A percentile compares a stretch with the other conserved stretches of the same genome.
Evolutionary conservation across 2,888 invertebrate genomes (phyloP).

Genomic region (Torymus aiolomorphi): DNA sequence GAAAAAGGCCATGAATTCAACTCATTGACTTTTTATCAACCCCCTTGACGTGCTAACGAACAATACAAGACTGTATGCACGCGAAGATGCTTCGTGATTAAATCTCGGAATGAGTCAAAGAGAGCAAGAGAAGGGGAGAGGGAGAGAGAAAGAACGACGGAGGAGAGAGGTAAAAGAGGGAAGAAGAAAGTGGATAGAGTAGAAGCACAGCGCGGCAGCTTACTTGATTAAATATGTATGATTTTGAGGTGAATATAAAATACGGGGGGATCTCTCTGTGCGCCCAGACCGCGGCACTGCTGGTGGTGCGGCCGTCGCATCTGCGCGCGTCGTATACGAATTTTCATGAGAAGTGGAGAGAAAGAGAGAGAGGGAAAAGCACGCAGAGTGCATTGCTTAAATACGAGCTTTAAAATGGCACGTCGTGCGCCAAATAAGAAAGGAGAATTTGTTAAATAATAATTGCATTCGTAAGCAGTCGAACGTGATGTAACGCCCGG

Average conservation of each 20-base stretch:
- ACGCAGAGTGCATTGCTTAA: too few relatives aligned
- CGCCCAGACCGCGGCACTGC: too few relatives aligned
- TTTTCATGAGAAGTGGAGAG: constrained; percentile 63
- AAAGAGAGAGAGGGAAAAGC: constrained; percentile 4
- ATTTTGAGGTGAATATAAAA: constrained; percentile 72
- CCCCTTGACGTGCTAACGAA: neutral
- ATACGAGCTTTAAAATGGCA: too few relatives aligned
- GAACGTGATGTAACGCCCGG: too few relatives aligned
- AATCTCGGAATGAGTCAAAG: constrained; percentile 60
- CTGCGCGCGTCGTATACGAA: neutral
- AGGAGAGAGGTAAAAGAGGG: constrained; percentile 5
- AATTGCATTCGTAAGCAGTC: too few relatives aligned
- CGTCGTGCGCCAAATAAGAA: too few relatives aligned
- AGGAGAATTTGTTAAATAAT: too few relatives aligned
- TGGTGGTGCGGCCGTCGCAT: neutral
- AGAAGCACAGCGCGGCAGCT: constrained; percentile 58
- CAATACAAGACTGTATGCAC: neutral
- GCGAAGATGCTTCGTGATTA: constrained; percentile 61
- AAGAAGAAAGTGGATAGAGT: constrained; percentile 65
- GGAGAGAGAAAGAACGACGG: neutral
- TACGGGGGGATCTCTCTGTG: constrained; percentile 57
- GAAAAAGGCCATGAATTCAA: neutral
- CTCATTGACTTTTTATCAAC: constrained; percentile 4
- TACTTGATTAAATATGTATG: constrained; percentile 72
- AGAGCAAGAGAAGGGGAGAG: neutral